Conservation (phyloP, 2,113 vertebrate genomes). For the Miniopterus natalensis region DNA sequence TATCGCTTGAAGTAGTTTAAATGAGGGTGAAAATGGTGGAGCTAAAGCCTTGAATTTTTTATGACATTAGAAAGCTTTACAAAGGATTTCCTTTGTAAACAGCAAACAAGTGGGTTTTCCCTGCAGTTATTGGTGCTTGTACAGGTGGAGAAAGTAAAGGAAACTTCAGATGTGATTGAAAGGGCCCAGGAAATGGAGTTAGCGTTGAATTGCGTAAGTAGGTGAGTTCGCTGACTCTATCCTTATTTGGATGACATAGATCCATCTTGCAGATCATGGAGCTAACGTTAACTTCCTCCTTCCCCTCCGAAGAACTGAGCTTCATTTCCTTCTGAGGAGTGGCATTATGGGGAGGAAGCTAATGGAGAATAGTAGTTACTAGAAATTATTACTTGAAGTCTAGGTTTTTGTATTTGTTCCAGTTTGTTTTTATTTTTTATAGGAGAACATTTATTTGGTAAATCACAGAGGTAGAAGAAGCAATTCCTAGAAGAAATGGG, state of each 20-base stretch:
- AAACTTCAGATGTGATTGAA: background rate
- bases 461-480: too few relatives aligned
- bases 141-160: background rate
- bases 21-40: background rate
- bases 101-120: background rate
- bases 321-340: constrained; percentile 28
- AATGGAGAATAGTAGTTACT: constrained; percentile 32
- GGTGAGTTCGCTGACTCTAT: background rate
- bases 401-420: constrained; percentile 40
- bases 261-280: background rate
- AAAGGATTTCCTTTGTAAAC: background rate
- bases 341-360: background rate
- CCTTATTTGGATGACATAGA: background rate
- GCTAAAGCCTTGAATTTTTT: background rate
- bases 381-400: constrained; percentile 12
- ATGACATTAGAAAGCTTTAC: background rate
- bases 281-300: background rate
- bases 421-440: background rate
- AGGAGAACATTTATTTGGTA: too few relatives aligned
- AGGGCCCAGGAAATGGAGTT: background rate
- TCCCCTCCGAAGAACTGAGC: background rate
- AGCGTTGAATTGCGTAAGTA: background rate
- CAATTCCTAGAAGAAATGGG: too few relatives aligned
- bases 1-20: constrained; percentile 45
- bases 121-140: background rate